These are phyloP conservation scores for Corythaixoides concolor DNA, from an alignment of 2,113 vertebrate species.

Conservation along the genomic window DNA sequence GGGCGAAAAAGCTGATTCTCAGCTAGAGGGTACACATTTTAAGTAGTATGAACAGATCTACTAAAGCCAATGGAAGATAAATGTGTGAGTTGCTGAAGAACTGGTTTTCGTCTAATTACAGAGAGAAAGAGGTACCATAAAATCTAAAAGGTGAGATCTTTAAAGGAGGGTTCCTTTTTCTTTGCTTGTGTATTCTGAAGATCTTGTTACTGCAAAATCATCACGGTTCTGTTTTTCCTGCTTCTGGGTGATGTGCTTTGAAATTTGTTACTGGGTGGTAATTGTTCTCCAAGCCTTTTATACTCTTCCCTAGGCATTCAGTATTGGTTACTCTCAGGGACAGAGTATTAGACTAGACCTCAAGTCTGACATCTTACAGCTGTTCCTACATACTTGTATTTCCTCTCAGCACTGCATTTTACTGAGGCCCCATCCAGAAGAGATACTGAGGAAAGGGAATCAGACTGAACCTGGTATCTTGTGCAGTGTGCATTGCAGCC, in stretches of 20 bases:
- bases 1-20: neutral
- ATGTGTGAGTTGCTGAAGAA: neutral
- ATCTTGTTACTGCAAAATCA: neutral
- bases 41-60: neutral
- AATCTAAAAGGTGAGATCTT: neutral
- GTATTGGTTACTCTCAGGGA: neutral
- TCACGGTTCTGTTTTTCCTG: neutral
- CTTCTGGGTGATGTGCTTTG: neutral
- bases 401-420: neutral
- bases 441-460: neutral
- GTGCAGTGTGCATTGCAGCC: neutral
- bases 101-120: neutral
- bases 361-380: neutral
- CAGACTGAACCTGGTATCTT: neutral
- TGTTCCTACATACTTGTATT: neutral
- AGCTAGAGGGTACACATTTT: neutral
- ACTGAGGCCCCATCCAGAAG: neutral
- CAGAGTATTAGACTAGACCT: neutral
- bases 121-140: neutral
- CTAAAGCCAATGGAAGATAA: neutral
- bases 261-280: neutral
- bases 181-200: neutral
- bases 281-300: neutral
- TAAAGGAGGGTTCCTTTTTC: neutral
- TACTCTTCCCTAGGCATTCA: neutral